Percentiles rank a stretch among this genome's conserved stretches.
Conservation (phyloP, 2,113 vertebrate species). For the Actenoides hombroni region DNA sequence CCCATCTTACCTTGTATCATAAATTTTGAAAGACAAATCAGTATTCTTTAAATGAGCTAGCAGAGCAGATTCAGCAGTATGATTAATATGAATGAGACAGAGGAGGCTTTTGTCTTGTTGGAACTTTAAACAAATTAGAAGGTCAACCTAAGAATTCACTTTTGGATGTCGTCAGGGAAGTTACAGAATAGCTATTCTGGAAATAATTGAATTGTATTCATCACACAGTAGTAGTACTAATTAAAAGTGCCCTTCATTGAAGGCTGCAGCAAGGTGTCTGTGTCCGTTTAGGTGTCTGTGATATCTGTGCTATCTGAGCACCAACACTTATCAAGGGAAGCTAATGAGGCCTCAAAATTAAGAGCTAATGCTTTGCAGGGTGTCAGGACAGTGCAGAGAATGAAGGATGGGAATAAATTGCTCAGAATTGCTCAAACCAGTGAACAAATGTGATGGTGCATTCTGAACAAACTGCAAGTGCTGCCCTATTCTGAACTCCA, state of each 20-base stretch:
- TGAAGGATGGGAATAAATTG: not conserved
- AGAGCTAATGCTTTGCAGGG: not conserved
- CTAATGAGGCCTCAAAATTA: slow-evolving; percentile 36
- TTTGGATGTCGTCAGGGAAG: not conserved
- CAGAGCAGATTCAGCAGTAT: not conserved
- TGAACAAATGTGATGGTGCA: not conserved
- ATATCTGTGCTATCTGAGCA: not conserved
- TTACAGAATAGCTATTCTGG: not conserved
- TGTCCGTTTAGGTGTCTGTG: not conserved
- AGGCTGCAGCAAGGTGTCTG: not conserved
- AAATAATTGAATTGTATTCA: not conserved
- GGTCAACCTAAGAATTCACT: not conserved
- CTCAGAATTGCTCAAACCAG: not conserved
- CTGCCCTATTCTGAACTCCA: not conserved
- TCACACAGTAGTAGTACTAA: not conserved
- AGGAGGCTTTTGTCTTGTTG: not conserved
- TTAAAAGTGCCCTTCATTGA: not conserved
- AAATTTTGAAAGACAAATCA: not conserved
- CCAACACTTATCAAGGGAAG: not conserved
- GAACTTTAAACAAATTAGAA: not conserved
- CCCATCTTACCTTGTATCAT: not conserved
- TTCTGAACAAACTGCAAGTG: not conserved
- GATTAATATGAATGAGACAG: not conserved
- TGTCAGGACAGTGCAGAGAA: not conserved
- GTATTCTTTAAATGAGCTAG: not conserved